These are phyloP conservation scores for Lamellibrachia luymesi DNA, from an alignment of 1,140 invertebrate genomes.

Conservation along the genomic window DNA sequence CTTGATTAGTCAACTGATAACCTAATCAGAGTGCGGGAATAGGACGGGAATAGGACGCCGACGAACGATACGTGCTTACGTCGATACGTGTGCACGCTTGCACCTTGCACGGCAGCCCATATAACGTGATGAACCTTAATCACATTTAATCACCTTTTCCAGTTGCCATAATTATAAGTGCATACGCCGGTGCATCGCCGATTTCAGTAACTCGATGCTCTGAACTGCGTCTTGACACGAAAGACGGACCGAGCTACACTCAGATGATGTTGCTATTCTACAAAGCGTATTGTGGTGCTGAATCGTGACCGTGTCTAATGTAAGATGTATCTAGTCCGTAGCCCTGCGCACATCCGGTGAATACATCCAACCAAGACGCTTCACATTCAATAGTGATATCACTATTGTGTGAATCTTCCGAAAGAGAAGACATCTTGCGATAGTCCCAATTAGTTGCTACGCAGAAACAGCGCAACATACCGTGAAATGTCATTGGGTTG, in stretches of 20 bases:
- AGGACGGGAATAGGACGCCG: neutral
- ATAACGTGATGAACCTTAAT: neutral
- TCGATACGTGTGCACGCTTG: neutral
- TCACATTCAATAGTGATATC: neutral
- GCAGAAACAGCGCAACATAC: too few relatives aligned
- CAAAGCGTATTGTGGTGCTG: neutral
- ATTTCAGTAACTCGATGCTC: neutral
- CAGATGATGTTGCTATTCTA: neutral
- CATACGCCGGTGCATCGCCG: too few relatives aligned
- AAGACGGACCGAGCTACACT: neutral
- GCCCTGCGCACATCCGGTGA: neutral
- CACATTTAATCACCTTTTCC: neutral
- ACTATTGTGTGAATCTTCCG: neutral
- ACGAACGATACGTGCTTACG: neutral
- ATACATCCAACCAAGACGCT: neutral
- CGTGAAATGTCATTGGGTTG: too few relatives aligned
- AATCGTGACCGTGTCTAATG: neutral
- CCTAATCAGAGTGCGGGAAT: neutral
- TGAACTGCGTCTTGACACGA: neutral
- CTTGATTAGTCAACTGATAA: neutral
- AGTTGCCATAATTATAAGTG: neutral
- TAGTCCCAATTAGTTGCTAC: too few relatives aligned
- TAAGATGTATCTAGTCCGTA: neutral
- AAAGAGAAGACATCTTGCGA: neutral
- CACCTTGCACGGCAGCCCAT: neutral